Conservation (phyloP, 2,797 vertebrate species). For the Halcyon smyrnensis region DNA sequence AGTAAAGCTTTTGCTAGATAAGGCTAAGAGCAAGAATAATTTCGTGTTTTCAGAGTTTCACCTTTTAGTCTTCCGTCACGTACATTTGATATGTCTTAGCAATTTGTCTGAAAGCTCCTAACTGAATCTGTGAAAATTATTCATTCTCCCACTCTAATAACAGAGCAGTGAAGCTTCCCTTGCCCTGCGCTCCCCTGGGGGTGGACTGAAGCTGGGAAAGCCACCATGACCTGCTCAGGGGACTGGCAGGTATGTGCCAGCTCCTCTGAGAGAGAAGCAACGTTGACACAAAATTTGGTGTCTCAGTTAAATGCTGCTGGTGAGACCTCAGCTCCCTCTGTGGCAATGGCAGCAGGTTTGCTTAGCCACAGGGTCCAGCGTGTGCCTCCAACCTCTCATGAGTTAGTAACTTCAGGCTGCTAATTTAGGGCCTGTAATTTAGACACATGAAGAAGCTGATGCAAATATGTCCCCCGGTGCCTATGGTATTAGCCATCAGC, state of each 20-base stretch:
- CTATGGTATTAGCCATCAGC: neutral
- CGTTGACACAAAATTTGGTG: rapidly evolving
- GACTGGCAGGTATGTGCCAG: neutral
- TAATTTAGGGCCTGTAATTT: neutral
- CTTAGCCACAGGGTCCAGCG: neutral
- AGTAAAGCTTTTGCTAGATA: conserved; percentile 29
- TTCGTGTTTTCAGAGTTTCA: conserved; percentile 12
- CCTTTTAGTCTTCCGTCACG: neutral
- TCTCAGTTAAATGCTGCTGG: neutral
- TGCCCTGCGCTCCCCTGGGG: rapidly evolving
- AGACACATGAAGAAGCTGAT: neutral
- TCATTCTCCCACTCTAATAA: neutral
- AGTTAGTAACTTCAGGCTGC: neutral
- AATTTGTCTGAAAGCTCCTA: conserved; percentile 15
- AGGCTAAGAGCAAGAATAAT: conserved; percentile 4
- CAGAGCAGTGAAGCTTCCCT: neutral
- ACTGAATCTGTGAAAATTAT: conserved; percentile 12
- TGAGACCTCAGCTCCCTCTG: neutral
- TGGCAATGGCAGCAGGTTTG: neutral
- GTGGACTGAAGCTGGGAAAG: neutral
- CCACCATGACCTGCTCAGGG: neutral
- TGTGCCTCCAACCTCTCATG: neutral
- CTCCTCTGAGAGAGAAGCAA: neutral
- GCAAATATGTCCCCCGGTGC: neutral
- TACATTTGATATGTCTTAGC: neutral